Percentiles rank a stretch among this genome's conserved stretches.
These are phyloP conservation scores for Gallirallus australis DNA, from an alignment of 2,797 vertebrate genomes.

Conservation along the genomic window DNA sequence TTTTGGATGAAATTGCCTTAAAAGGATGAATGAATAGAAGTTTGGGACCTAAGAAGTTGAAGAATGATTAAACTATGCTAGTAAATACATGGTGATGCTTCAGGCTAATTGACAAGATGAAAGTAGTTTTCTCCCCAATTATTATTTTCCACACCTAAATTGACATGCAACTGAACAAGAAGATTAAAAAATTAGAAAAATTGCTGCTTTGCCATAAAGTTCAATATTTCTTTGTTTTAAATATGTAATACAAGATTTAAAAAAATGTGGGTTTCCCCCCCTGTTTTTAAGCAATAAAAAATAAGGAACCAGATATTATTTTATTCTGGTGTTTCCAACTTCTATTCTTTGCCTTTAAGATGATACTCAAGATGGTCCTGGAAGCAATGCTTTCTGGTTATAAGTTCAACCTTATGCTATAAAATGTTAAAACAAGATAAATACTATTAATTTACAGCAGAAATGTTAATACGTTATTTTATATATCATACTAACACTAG, in stretches of 20 bases:
- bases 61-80: background rate
- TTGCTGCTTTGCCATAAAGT: background rate
- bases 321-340: background rate
- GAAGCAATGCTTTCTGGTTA: background rate
- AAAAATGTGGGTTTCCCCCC: fast-evolving
- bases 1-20: background rate
- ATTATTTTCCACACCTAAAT: background rate
- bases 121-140: background rate
- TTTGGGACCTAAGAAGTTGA: background rate
- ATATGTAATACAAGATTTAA: background rate
- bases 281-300: background rate
- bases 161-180: background rate
- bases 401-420: background rate
- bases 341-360: background rate
- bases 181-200: background rate
- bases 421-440: background rate
- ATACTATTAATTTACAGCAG: background rate
- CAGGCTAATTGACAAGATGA: background rate
- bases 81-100: background rate
- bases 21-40: background rate
- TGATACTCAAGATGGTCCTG: background rate
- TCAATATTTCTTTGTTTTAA: background rate
- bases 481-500: background rate
- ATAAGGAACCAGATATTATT: background rate
- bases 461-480: background rate